phyloP scores from a whole-genome alignment of 2,797 vertebrate genomes.

The Tapera naevia region DNA sequence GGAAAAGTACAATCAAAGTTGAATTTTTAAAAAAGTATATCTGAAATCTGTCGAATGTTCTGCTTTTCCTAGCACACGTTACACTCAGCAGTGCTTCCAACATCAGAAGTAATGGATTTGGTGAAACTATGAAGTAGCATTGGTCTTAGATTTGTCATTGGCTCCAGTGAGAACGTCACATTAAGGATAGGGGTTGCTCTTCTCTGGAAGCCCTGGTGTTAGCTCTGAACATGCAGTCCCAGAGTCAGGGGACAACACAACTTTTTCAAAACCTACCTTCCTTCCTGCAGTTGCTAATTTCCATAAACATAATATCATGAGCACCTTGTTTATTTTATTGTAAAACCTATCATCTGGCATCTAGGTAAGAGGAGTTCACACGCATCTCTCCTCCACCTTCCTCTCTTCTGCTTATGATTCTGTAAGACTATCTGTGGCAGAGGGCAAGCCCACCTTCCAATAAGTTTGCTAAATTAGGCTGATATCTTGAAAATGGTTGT shows the following conservation, averaged over 20 bases:
- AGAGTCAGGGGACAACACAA: neutral
- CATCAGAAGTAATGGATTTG: accelerated
- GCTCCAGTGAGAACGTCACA: accelerated
- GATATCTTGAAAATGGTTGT: neutral
- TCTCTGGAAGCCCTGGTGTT: neutral
- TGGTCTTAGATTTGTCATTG: neutral
- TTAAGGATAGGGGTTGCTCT: neutral
- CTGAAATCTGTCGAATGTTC: neutral
- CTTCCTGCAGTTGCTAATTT: neutral
- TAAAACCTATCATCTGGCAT: neutral
- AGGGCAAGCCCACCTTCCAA: neutral
- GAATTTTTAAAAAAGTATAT: neutral
- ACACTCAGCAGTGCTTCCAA: neutral
- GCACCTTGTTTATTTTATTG: neutral
- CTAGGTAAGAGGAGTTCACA: neutral
- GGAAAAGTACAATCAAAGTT: neutral
- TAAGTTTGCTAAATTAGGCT: neutral
- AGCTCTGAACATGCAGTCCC: accelerated
- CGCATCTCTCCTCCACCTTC: neutral
- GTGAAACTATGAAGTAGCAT: neutral
- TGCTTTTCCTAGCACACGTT: neutral
- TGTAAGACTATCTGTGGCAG: neutral
- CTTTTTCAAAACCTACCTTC: neutral
- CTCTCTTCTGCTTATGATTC: neutral
- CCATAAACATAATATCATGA: neutral